These are phyloP conservation scores for Cephalotes varians DNA, from an alignment of 2,888 invertebrate species.

Conservation along the genomic window DNA sequence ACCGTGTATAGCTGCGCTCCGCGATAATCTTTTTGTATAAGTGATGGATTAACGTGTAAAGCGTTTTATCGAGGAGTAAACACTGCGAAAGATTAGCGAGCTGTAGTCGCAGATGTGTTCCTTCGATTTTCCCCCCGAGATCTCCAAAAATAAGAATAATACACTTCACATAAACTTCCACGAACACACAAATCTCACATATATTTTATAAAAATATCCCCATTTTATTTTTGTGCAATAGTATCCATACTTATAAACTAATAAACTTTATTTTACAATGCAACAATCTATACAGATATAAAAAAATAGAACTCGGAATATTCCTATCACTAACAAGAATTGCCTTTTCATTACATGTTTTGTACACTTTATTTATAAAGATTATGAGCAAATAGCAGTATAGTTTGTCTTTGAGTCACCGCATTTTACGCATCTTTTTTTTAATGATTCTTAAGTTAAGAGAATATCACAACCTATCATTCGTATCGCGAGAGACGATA, in stretches of 20 bases:
- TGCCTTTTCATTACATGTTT: conserved; percentile 28
- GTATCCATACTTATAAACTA: conserved; percentile 16
- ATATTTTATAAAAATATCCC: conserved; percentile 54
- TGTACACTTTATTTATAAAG: conserved; percentile 46
- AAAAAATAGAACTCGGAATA: conserved; percentile 39
- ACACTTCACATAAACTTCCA: conserved; percentile 11
- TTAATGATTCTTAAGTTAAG: conserved; percentile 9
- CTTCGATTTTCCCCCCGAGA: conserved; percentile 52
- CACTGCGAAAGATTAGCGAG: conserved; percentile 80
- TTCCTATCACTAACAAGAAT: conserved; percentile 41
- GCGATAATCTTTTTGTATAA: conserved; percentile 82
- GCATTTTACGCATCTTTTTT: conserved; percentile 7
- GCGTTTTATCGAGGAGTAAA: conserved; percentile 79
- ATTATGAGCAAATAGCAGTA: conserved; percentile 33
- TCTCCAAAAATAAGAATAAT: conserved; percentile 11
- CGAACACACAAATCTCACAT: conserved; percentile 41
- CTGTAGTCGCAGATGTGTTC: conserved; percentile 76
- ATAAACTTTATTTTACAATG: conserved; percentile 44
- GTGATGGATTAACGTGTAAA: conserved; percentile 79
- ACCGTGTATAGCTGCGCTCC: conserved; percentile 82
- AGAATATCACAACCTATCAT: conserved; percentile 68
- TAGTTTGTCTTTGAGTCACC: conserved; percentile 9
- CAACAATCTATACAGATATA: conserved; percentile 31
- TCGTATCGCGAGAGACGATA: conserved; percentile 12
- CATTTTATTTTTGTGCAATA: conserved; percentile 35